Base-by-base conservation (phyloP, 37 sponge, comb jelly and placozoan genomes). In the Aplysina aerophoba region DNA sequence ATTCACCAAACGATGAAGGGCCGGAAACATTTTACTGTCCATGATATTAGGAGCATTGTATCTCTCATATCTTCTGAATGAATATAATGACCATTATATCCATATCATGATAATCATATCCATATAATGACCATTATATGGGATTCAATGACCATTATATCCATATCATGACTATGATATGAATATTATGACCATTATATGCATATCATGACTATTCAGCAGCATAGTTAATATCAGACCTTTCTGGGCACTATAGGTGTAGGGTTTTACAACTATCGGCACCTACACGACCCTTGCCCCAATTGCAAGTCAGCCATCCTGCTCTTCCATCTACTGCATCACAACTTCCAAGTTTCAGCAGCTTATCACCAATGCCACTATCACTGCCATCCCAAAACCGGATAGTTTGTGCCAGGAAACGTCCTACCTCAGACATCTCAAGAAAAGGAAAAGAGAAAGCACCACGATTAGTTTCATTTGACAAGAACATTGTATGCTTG, bases 401-500 rank as follows among this genome's bases (percentile, higher is more conserved):
- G 35, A 71, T 12, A 12, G 73, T 71, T 71, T 37, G 73, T 34
- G 73, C 36, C 73, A 28, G 73, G 73, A 71, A 71, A 12, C 73
- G 73, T 15, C 13, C 73, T 5, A 20, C 16, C 73, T 71, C 73
- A 71, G 37, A 71, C 36, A 71, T 71, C 73, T 71, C 11, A 12
- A 71, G 16, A 37, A 71, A 71, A 71, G 73, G 73, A 27, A 71
- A 71, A 37, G 34, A 71, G 73, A 71, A 71, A 71, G 73, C 73
- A 71, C 73, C 73, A 71, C 36, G 73, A 5, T 19, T 71, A 15
- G 73, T 71, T 33, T 71, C 73, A 71, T 71, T 37, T 37, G 73
- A 71, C 73, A 71, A 71, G 73, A 34, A 71, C 28, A 71, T 71
- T 71, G 73, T 71, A 71, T 71, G 73, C 73, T 71, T 71, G 73